Evolutionary conservation across 2,797 vertebrate species (phyloP).

Genomic region (Cottoperca gobio): DNA sequence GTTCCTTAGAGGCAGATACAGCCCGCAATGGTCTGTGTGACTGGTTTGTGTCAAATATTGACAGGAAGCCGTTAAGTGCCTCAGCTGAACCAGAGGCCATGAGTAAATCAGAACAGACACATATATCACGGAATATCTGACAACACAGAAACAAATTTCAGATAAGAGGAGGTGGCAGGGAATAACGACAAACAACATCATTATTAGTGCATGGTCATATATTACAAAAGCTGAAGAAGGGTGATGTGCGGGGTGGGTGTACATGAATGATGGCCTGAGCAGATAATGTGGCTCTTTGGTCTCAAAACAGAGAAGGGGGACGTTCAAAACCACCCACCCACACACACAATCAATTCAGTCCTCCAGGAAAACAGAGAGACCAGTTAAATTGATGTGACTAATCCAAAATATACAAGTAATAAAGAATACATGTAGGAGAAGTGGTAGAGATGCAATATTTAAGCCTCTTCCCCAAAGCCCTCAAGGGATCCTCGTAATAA

Average conservation of each 20-base stretch:
- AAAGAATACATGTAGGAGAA: neutral
- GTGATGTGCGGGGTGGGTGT: constrained; percentile 30
- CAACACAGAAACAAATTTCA: constrained; percentile 47
- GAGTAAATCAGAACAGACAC: constrained; percentile 64
- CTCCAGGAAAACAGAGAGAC: neutral
- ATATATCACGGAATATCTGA: constrained; percentile 67
- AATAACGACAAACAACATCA: constrained; percentile 35
- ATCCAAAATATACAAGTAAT: constrained; percentile 8
- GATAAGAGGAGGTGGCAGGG: constrained; percentile 23
- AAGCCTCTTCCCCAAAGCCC: neutral
- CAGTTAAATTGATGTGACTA: constrained; percentile 2
- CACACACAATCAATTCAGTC: constrained; percentile 31
- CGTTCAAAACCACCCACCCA: constrained; percentile 37
- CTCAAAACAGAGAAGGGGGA: constrained; percentile 29
- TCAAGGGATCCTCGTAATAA: neutral
- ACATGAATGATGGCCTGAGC: constrained; percentile 38
- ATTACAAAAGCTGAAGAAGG: constrained; percentile 10
- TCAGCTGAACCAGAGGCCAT: constrained; percentile 64
- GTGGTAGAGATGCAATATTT: neutral
- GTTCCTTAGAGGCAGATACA: constrained; percentile 64
- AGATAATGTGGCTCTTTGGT: constrained; percentile 38
- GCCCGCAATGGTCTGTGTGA: neutral
- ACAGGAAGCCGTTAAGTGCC: constrained; percentile 71
- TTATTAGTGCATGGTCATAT: constrained; percentile 27
- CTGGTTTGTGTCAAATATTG: constrained; percentile 75